Evolutionary conservation across 2,888 invertebrate genomes (phyloP).

Genomic region (Megalurothrips usitatus): DNA sequence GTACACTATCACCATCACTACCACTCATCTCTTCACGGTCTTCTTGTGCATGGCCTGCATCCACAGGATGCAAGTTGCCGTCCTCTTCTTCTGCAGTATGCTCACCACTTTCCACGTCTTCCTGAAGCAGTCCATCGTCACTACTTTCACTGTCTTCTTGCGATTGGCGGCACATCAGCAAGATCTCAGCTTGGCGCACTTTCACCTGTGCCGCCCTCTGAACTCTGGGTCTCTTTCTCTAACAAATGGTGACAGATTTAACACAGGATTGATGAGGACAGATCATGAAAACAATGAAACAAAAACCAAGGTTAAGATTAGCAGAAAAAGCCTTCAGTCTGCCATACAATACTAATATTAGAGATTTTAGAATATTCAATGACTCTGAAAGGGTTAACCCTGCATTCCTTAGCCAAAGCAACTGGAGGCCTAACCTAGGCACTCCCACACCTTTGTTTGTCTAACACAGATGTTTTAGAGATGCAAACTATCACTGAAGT

Average conservation of each 20-base stretch:
- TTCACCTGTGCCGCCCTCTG: not conserved
- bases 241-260: not conserved
- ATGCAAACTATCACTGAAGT: not conserved
- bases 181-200: not conserved
- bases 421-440: not conserved
- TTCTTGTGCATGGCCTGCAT: not conserved
- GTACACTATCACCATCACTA: not conserved
- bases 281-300: not conserved
- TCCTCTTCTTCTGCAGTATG: not conserved
- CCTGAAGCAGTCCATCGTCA: not conserved
- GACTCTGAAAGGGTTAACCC: not conserved
- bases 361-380: not conserved
- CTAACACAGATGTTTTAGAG: not conserved
- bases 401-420: not conserved
- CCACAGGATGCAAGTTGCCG: not conserved
- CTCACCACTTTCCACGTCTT: not conserved
- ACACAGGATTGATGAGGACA: not conserved
- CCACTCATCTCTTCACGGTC: not conserved
- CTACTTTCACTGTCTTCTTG: not conserved
- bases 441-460: not conserved
- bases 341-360: not conserved
- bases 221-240: not conserved
- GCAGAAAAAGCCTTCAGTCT: not conserved
- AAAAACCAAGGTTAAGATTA: not conserved
- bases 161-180: not conserved